Evolutionary conservation across 2,797 vertebrate species (phyloP), one percentile per base, ranked within the genome.

Genomic region (Adrianichthys oophorus): DNA sequence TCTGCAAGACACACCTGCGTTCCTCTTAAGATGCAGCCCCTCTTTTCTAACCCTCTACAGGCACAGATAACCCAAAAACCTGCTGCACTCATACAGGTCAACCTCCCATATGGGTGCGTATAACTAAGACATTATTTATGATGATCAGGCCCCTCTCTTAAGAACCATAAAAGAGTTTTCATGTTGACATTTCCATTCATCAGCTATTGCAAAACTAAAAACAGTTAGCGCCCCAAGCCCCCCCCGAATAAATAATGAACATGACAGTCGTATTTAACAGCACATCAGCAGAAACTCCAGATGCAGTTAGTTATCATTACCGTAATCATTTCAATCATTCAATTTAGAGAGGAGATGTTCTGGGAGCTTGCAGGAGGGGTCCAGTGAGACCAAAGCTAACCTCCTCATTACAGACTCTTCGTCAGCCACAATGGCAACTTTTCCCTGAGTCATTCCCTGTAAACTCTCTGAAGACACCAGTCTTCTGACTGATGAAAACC

Each of bases 381-480:
- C 26, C 29, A 54, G 32, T 26, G 58, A 57, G 63, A 69, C 57
- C 17, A 68, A 74, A 71, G 63, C 68, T 66, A 66, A 41, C 66
- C 50, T 56, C 62, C 75, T 87, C 68, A 82, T 88, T 84, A 85
- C 75, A 65, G 55, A 21, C 59, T 70, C 48, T 68, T 70, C 52
- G 61, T 79, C 67, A 76, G 1, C 60, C 37, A 62, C 57, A 79
- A 80, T 65, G 82, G 81, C 81, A 76, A 50, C 56, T 41, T 50
- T 59, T 76, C 59, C 17, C 41, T 21, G 48, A 72, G 51, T 74
- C 53, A 43, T 56, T 66, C 49, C 68, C 51, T 59, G 52, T 43
- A 76, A 81, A 54, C 49, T 68, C 72, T 21, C 48, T 50, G 52
- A 53, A 66, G 59, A 72, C 56, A 52, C 40, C 8, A 7, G 41